Conservation (phyloP, 1,140 invertebrate genomes). For the Drosophila ohnishii region DNA sequence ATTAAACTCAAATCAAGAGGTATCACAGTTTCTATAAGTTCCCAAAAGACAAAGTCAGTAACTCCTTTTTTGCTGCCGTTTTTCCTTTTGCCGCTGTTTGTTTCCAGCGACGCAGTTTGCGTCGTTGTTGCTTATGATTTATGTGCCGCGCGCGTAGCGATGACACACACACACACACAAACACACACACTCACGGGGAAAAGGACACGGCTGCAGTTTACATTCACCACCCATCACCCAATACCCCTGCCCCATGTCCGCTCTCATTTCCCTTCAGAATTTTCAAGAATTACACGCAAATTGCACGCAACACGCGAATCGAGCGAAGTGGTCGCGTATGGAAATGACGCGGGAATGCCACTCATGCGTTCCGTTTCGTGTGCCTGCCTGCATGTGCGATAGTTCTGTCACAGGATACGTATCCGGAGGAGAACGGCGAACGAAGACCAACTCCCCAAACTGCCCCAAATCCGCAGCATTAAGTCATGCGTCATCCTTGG, state of each 20-base stretch:
- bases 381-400: slow-evolving; percentile 55
- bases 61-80: slow-evolving; percentile 30
- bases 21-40: background rate
- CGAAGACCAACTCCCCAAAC: background rate
- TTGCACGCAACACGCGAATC: slow-evolving; percentile 78
- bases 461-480: slow-evolving; percentile 40
- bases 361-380: slow-evolving; percentile 63
- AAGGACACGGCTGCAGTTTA: slow-evolving; percentile 33
- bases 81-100: slow-evolving; percentile 23
- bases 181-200: slow-evolving; percentile 26
- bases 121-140: slow-evolving; percentile 73
- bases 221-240: slow-evolving; percentile 13
- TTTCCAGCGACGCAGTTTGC: slow-evolving; percentile 67
- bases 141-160: slow-evolving; percentile 70
- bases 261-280: slow-evolving; percentile 17
- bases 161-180: slow-evolving; percentile 59
- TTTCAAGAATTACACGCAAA: slow-evolving; percentile 74
- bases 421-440: slow-evolving; percentile 15
- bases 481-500: slow-evolving; percentile 73
- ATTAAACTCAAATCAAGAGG: background rate
- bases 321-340: slow-evolving; percentile 53
- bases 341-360: slow-evolving; percentile 74
- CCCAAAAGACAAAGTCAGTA: background rate
- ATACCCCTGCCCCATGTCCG: background rate
- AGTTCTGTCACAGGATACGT: slow-evolving; percentile 62